Conservation (phyloP, 2,888 invertebrate genomes). For the Drosophila prolongata region DNA sequence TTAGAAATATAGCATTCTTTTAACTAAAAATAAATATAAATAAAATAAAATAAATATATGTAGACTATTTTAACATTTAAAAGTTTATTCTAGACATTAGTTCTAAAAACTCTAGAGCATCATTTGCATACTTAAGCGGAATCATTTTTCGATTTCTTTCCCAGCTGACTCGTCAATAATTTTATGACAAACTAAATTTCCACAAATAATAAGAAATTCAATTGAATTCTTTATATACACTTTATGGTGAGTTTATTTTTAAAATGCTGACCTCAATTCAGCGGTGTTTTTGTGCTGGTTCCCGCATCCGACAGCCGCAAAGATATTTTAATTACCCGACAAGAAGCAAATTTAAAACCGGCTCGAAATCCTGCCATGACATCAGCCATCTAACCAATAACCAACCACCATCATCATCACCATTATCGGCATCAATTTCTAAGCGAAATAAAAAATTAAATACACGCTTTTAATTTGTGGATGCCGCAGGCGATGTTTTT, state of each 20-base stretch:
- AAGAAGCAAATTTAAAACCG: constrained; percentile 49
- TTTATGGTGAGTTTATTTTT: constrained; percentile 21
- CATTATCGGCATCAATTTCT: constrained; percentile 62
- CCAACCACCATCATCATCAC: constrained; percentile 49
- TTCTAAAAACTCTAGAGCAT: background rate
- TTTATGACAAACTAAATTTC: background rate
- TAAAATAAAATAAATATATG: too few relatives aligned
- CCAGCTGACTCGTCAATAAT: background rate
- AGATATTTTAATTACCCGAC: constrained; percentile 50
- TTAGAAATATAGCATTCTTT: too few relatives aligned
- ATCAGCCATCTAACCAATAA: constrained; percentile 50
- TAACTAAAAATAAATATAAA: too few relatives aligned
- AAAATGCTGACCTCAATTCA: constrained; percentile 45
- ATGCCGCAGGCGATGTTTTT: constrained; percentile 36
- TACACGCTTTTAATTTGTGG: constrained; percentile 55
- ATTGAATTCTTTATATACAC: background rate
- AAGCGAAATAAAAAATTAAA: constrained; percentile 51
- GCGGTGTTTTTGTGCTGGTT: constrained; percentile 21
- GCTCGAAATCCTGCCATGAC: constrained; percentile 67
- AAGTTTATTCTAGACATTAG: too few relatives aligned
- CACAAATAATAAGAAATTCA: background rate
- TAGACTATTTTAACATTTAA: too few relatives aligned
- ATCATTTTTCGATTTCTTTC: background rate
- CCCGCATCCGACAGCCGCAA: constrained; percentile 15
- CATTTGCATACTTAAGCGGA: background rate